Evolutionary conservation across 2,113 vertebrate species (phyloP).

Genomic region (Bos indicus): DNA sequence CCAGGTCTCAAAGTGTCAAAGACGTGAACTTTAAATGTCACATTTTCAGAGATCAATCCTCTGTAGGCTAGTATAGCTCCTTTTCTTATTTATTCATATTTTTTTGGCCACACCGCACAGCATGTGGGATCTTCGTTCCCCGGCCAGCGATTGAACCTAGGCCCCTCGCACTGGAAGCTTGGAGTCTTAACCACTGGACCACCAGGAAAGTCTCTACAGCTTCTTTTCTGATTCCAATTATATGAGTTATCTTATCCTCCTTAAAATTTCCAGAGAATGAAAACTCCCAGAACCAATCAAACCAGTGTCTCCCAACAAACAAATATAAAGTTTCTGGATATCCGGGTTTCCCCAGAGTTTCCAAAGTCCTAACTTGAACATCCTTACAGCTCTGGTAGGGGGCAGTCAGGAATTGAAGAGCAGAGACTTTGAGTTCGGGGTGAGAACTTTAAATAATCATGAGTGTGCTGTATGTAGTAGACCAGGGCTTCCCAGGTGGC

Average conservation of each 20-base stretch:
- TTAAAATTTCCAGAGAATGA: constrained; percentile 22
- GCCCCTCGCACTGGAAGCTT: background rate
- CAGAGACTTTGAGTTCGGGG: background rate
- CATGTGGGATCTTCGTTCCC: background rate
- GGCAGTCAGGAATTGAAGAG: background rate
- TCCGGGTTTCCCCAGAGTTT: background rate
- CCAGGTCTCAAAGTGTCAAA: background rate
- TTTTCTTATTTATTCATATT: background rate
- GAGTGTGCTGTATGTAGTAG: background rate
- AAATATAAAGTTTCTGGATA: background rate
- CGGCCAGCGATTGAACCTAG: background rate
- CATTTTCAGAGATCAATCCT: background rate
- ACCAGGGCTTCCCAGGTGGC: background rate
- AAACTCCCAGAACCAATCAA: background rate
- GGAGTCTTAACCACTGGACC: background rate
- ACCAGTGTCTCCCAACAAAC: background rate
- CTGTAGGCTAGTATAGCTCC: background rate
- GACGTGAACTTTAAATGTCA: background rate
- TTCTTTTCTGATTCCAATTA: background rate
- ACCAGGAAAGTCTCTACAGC: background rate
- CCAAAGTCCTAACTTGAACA: background rate
- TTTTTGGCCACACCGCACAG: background rate
- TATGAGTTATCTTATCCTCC: background rate
- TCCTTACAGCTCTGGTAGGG: background rate
- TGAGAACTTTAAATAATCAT: background rate